Evolutionary conservation across 2,113 vertebrate species (phyloP).

Genomic region (Carlito syrichta): DNA sequence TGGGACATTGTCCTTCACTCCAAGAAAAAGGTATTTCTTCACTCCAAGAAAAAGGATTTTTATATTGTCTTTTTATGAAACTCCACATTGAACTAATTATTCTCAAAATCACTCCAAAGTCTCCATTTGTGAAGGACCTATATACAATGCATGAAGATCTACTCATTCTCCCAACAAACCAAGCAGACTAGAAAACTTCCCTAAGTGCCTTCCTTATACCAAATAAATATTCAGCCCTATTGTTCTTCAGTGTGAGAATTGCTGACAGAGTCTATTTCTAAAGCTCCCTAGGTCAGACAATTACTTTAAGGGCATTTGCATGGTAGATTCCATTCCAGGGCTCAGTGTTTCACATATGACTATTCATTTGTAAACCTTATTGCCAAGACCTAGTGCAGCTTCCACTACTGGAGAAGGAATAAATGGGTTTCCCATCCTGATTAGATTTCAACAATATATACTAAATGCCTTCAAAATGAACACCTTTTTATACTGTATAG

Average conservation of each 20-base stretch:
- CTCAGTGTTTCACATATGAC: neutral
- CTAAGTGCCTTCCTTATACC: neutral
- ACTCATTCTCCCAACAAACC: neutral
- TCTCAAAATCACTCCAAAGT: neutral
- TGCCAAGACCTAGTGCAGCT: neutral
- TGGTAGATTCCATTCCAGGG: neutral
- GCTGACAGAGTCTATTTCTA: neutral
- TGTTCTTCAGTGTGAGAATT: neutral
- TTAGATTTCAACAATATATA: neutral
- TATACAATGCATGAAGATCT: neutral
- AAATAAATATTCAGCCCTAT: neutral
- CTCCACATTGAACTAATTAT: neutral
- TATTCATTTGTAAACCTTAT: neutral
- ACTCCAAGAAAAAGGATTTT: neutral
- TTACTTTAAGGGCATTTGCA: neutral
- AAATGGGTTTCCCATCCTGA: neutral
- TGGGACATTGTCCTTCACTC: neutral
- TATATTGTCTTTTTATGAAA: neutral
- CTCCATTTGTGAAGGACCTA: neutral
- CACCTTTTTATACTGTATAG: neutral
- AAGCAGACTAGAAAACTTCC: neutral
- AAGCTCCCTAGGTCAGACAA: neutral
- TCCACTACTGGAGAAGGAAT: neutral
- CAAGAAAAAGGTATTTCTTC: neutral
- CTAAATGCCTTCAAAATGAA: neutral